These are phyloP conservation scores for Synergus gifuensis DNA, from an alignment of 2,888 invertebrate genomes.

Conservation along the genomic window DNA sequence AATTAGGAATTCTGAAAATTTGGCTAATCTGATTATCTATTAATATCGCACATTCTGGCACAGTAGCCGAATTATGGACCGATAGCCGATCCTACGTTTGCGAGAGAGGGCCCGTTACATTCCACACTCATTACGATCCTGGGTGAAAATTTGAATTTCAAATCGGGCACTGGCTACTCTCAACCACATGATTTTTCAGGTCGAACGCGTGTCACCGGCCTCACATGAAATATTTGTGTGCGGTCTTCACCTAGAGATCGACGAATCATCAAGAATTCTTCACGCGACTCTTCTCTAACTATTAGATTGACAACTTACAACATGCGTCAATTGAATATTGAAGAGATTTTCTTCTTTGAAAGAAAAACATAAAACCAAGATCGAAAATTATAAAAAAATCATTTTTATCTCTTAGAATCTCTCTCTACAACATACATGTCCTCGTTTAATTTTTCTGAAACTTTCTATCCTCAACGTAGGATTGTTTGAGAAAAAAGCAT, in stretches of 20 bases:
- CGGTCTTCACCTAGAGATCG: slow-evolving; percentile 12
- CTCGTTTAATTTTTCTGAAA: background rate
- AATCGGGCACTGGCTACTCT: slow-evolving; percentile 57
- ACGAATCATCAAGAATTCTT: slow-evolving; percentile 53
- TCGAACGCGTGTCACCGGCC: slow-evolving; percentile 52
- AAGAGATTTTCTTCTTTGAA: slow-evolving; percentile 28
- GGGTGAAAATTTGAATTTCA: slow-evolving; percentile 71
- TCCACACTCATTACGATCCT: slow-evolving; percentile 67
- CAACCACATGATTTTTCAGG: slow-evolving; percentile 59
- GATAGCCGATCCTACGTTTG: slow-evolving; percentile 50
- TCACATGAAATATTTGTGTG: slow-evolving; percentile 13
- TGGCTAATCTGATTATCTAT: slow-evolving; percentile 42
- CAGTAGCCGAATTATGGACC: slow-evolving; percentile 57
- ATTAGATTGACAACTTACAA: slow-evolving; percentile 50
- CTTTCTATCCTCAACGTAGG: background rate
- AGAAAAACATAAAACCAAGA: background rate
- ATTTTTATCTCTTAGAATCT: background rate
- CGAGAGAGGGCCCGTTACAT: slow-evolving; percentile 69
- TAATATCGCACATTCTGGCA: slow-evolving; percentile 60
- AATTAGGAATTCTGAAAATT: background rate
- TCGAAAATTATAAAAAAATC: slow-evolving; percentile 8
- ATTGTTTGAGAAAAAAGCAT: background rate
- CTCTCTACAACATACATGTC: background rate
- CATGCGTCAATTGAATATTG: slow-evolving; percentile 42
- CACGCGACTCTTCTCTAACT: slow-evolving; percentile 39